Conservation (phyloP, 92 coral and sea anemone genomes). For the Plumapathes pennacea region DNA sequence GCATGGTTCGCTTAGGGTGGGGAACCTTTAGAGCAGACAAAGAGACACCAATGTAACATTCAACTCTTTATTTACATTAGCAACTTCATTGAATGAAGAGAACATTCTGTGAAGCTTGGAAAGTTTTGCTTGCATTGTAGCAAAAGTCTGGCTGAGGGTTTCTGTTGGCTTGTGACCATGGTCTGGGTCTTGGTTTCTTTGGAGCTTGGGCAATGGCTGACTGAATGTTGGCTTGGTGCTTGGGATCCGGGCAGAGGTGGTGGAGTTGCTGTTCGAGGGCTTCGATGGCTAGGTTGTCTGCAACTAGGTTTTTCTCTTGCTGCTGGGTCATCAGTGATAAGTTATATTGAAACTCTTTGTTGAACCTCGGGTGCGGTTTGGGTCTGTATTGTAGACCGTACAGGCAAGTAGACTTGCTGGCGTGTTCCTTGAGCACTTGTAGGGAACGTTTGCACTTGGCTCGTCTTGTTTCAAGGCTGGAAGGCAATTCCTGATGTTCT, state of each 20-base stretch:
- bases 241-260: neutral
- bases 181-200: slow-evolving; percentile 7
- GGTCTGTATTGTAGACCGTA: slow-evolving; percentile 10
- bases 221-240: too few species aligned
- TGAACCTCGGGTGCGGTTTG: neutral
- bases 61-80: too few species aligned
- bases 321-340: neutral
- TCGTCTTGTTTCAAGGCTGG: slow-evolving; percentile 8
- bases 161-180: too few species aligned
- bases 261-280: slow-evolving; percentile 4
- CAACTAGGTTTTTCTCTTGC: neutral
- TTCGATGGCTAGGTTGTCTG: slow-evolving; percentile 2
- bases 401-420: slow-evolving; percentile 7
- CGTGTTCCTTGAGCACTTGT: slow-evolving; percentile 4
- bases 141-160: too few species aligned
- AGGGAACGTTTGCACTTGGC: slow-evolving; percentile 10
- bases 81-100: too few species aligned
- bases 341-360: too few species aligned
- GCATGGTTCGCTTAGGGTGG: too few species aligned
- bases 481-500: slow-evolving; percentile 5
- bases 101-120: too few species aligned
- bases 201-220: neutral
- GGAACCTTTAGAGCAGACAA: too few species aligned
- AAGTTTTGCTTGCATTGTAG: too few species aligned
- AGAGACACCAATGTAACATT: too few species aligned